Conservation (phyloP, 2,797 vertebrate genomes). For the Micromesistius poutassou region DNA sequence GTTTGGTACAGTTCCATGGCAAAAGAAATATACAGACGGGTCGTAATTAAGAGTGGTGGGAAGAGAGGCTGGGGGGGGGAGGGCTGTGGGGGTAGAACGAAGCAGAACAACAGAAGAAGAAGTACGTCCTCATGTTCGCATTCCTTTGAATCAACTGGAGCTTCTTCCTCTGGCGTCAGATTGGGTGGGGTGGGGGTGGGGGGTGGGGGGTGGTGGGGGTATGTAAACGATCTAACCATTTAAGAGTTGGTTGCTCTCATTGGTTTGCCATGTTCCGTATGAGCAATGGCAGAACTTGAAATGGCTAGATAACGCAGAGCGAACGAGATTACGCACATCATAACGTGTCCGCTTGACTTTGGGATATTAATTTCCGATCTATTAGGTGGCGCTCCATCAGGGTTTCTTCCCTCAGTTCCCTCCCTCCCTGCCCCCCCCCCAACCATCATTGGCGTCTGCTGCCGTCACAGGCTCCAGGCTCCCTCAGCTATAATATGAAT, state of each 20-base stretch:
- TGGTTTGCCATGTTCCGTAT: neutral
- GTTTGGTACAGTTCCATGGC: neutral
- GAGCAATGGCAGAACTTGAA: neutral
- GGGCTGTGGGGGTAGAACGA: slow-evolving; percentile 40
- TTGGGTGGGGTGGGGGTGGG: too few relatives aligned
- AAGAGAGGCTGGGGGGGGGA: neutral
- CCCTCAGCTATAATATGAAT: slow-evolving; percentile 76
- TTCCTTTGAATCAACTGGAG: too few relatives aligned
- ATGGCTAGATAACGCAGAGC: neutral
- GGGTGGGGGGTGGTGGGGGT: too few relatives aligned
- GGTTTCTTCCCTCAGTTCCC: slow-evolving; percentile 34
- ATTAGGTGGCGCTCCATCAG: slow-evolving; percentile 51
- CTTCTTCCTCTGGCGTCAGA: too few relatives aligned
- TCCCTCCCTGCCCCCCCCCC: slow-evolving; percentile 40
- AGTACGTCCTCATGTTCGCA: too few relatives aligned
- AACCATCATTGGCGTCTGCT: slow-evolving; percentile 50
- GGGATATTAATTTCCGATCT: slow-evolving; percentile 50
- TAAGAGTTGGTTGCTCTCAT: neutral
- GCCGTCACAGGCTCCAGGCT: slow-evolving; percentile 68
- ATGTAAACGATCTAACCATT: neutral
- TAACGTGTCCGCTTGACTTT: neutral
- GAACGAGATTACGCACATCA: neutral
- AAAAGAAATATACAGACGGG: slow-evolving; percentile 32
- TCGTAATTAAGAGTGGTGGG: neutral
- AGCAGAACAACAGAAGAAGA: slow-evolving; percentile 29